Evolutionary conservation across 2,113 vertebrate species (phyloP).

Genomic region (Columba livia): DNA sequence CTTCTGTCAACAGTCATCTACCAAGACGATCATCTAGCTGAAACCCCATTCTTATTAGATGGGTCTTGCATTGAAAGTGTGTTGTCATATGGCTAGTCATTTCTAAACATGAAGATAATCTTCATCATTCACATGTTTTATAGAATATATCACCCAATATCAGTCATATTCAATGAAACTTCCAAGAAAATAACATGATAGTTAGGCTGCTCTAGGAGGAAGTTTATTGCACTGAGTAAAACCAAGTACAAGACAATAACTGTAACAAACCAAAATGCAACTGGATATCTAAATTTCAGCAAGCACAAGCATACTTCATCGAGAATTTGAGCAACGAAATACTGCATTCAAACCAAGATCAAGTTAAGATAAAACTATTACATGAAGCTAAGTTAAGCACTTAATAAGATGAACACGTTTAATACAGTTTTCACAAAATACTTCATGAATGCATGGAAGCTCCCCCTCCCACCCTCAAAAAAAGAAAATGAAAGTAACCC

Average conservation of each 20-base stretch:
- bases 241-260: not conserved
- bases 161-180: not conserved
- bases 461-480: not conserved
- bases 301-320: not conserved
- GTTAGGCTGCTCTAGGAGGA: not conserved
- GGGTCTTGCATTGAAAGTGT: not conserved
- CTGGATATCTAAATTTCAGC: not conserved
- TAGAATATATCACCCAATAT: not conserved
- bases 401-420: not conserved
- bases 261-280: not conserved
- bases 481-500: not conserved
- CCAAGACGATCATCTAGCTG: not conserved
- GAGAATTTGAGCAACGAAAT: not conserved
- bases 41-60: not conserved
- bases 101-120: not conserved
- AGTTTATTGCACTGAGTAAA: not conserved
- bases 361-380: not conserved
- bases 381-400: not conserved
- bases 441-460: not conserved
- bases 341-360: not conserved
- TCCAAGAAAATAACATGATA: not conserved
- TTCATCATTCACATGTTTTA: not conserved
- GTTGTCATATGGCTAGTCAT: not conserved
- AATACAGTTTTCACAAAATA: not conserved
- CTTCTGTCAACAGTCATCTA: not conserved